Conservation (phyloP, 2,113 vertebrate species). For the Chrysochloris asiatica region DNA sequence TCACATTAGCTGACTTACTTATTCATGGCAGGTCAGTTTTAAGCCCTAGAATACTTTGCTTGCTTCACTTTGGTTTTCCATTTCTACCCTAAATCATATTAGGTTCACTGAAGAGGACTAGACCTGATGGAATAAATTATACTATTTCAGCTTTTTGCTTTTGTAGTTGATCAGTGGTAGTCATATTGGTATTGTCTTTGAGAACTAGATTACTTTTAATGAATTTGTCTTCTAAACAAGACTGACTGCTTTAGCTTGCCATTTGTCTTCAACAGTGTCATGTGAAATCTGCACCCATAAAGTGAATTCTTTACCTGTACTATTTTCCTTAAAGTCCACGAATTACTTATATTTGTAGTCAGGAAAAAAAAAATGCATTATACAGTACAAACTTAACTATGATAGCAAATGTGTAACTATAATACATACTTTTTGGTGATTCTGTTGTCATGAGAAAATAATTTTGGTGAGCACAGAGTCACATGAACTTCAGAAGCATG, state of each 20-base stretch:
- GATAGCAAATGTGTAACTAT: conserved; percentile 34
- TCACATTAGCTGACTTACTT: background rate
- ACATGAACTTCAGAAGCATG: conserved; percentile 38
- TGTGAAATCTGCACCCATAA: conserved; percentile 12
- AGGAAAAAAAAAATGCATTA: background rate
- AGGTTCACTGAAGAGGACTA: conserved; percentile 9
- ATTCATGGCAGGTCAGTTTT: background rate
- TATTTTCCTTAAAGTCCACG: conserved; percentile 30
- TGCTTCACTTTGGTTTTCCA: background rate
- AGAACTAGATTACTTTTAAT: conserved; percentile 51
- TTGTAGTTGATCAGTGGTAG: background rate
- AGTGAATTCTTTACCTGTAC: conserved; percentile 61
- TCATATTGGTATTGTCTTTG: conserved; percentile 47
- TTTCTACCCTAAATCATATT: background rate
- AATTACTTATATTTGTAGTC: conserved; percentile 54
- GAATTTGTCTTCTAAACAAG: conserved; percentile 25
- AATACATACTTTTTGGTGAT: conserved; percentile 35
- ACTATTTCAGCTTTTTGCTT: conserved; percentile 48
- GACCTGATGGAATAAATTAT: conserved; percentile 22
- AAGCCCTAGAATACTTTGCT: background rate
- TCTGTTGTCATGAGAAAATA: conserved; percentile 16
- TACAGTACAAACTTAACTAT: background rate
- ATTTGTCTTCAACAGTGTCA: conserved; percentile 36
- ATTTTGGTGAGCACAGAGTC: conserved; percentile 51
- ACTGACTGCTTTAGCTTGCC: background rate